Base-by-base conservation (phyloP, 92 coral and sea anemone genomes). In the Epizoanthus ramosus region DNA sequence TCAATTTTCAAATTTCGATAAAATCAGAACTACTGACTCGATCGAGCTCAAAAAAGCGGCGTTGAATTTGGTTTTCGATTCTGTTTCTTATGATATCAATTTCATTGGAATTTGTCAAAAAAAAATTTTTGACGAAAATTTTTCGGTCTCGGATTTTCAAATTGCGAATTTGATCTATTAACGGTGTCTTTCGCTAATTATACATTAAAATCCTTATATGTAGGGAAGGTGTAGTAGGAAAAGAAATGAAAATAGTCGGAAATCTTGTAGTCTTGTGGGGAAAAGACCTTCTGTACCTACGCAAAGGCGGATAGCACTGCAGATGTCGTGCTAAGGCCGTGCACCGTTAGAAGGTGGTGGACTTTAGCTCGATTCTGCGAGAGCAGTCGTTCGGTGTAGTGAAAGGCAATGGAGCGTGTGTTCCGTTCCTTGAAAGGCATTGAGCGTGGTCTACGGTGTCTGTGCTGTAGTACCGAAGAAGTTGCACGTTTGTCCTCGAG, bases 281-380 rank as follows among this genome's bases (percentile, higher is more conserved):
- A 56, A 56, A 56, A 56, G 60, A 56, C 60, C 60, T 56, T 56
- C 60, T 56, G 60, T 56, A 56, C 60, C 60, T 56, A 56, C 60
- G 60, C 60, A 56, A 56, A 56, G 60, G 60, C 60, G 60, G 60
- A 56, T 56, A 56, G 60, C 60, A 56, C 60, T 56, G 60, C 60
- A 56, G 60, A 56, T 56, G 60, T 56, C 60, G 60, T 56, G 60
- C 60, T 56, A 56, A 56, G 60, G 60, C 60, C 60, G 60, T 56
- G 60, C 60, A 56, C 60, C 60, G 60, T 56, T 56, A 56, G 60
- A 56, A 56, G 60, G 60, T 56, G 60, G 60, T 56, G 60, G 60
- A 56, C 60, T 56, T 56, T 56, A 56, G 60, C 60, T 56, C 60
- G 60, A 56, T 56, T 56, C 60, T 56, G 60, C 60, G 60, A 56